These are phyloP conservation scores for Drosophila grimshawi DNA, from an alignment of 1,140 invertebrate species.

Conservation along the genomic window DNA sequence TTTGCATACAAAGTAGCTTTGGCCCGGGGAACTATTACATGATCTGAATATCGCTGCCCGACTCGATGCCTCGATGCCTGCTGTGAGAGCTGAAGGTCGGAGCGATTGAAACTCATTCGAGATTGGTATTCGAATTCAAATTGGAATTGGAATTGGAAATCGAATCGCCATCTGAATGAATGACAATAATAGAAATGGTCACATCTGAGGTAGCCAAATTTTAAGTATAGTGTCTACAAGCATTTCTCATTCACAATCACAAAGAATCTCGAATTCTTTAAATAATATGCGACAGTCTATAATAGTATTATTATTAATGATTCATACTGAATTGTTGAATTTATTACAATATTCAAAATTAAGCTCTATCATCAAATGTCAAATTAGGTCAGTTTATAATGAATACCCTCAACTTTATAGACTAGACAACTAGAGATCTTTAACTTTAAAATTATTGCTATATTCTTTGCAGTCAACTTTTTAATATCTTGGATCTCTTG, in stretches of 20 bases:
- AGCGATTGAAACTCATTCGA: background rate
- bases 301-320: no score
- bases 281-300: no score
- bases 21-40: background rate
- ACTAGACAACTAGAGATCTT: no score
- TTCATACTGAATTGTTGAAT: no score
- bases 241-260: slow-evolving; percentile 7
- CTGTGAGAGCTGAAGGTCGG: slow-evolving; percentile 35
- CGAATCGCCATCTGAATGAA: background rate
- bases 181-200: slow-evolving; percentile 30
- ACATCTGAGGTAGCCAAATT: slow-evolving; percentile 2
- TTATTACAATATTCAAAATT: no score
- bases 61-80: slow-evolving; percentile 3
- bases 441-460: no score
- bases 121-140: slow-evolving; percentile 6
- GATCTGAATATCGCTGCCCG: background rate
- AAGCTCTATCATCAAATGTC: no score
- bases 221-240: slow-evolving; percentile 4
- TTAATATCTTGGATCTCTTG: no score
- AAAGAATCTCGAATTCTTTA: background rate
- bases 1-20: slow-evolving; percentile 70
- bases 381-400: no score
- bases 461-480: no score
- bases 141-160: slow-evolving; percentile 6
- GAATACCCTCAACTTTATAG: no score